These are phyloP conservation scores for Trematocara unimaculatum DNA, from an alignment of 2,113 vertebrate species.

Conservation along the genomic window DNA sequence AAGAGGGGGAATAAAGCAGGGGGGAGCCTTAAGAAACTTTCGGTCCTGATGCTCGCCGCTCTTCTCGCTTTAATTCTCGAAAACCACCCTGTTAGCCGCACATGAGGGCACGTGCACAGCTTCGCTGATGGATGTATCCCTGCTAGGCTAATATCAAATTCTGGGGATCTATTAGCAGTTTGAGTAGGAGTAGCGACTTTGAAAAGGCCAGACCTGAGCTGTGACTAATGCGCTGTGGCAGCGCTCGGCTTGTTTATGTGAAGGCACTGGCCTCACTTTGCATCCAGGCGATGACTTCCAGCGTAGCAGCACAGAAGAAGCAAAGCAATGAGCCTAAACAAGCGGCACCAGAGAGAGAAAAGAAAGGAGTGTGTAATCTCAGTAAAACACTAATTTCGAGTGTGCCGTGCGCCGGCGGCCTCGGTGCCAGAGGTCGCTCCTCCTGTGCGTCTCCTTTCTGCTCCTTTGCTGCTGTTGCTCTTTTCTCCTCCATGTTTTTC, in stretches of 20 bases:
- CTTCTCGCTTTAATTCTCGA: not conserved
- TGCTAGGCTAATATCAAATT: slow-evolving; percentile 40
- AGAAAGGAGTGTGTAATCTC: not conserved
- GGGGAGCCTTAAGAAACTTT: not conserved
- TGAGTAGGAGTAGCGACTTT: slow-evolving; percentile 50
- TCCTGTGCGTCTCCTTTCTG: not conserved
- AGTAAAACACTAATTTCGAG: not conserved
- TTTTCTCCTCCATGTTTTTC: not conserved
- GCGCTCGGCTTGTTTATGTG: slow-evolving; percentile 48
- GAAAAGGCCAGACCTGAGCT: slow-evolving; percentile 59
- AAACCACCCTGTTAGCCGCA: not conserved
- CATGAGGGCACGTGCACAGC: not conserved
- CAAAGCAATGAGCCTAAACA: not conserved
- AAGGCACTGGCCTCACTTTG: slow-evolving; percentile 38
- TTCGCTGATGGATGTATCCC: not conserved
- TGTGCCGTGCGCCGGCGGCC: not conserved
- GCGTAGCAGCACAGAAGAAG: not conserved
- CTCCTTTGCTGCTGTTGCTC: not conserved
- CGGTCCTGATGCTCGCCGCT: not conserved
- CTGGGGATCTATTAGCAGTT: slow-evolving; percentile 51
- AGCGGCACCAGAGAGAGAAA: not conserved
- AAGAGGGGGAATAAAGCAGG: not conserved
- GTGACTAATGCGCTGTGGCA: slow-evolving; percentile 60
- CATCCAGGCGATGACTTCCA: slow-evolving; percentile 21
- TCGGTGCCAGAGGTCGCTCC: not conserved